phyloP scores from a whole-genome alignment of 2,888 invertebrate species.

The Agrotis exclamationis region DNA sequence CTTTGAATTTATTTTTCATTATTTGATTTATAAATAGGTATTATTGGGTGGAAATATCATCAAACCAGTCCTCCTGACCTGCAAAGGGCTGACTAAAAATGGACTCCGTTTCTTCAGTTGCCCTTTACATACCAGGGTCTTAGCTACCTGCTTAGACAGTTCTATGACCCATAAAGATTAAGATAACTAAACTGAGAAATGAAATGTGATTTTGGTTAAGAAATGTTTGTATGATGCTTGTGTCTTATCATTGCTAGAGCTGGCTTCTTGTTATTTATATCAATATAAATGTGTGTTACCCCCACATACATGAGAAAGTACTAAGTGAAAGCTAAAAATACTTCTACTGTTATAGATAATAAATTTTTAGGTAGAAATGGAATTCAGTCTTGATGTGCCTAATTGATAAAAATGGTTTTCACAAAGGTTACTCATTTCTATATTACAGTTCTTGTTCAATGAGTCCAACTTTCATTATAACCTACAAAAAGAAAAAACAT shows the following conservation, averaged over 20 bases:
- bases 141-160: no score
- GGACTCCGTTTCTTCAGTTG: no score
- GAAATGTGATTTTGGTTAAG: neutral
- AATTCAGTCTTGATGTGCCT: neutral
- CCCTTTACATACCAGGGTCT: no score
- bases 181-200: no score
- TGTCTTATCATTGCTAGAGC: neutral
- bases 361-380: neutral
- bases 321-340: neutral
- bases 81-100: no score
- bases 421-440: neutral
- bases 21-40: no score
- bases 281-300: neutral
- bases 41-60: no score
- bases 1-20: no score
- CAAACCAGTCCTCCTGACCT: no score
- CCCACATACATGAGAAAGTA: neutral
- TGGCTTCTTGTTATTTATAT: neutral
- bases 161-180: no score
- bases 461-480: conserved; percentile 55
- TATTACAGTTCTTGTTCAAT: conserved; percentile 22
- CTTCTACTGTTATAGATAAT: conserved; percentile 1
- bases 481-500: conserved; percentile 40
- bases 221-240: neutral
- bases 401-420: neutral